Evolutionary conservation across 1,140 invertebrate genomes (phyloP).

Genomic region (Fopius arisanus): DNA sequence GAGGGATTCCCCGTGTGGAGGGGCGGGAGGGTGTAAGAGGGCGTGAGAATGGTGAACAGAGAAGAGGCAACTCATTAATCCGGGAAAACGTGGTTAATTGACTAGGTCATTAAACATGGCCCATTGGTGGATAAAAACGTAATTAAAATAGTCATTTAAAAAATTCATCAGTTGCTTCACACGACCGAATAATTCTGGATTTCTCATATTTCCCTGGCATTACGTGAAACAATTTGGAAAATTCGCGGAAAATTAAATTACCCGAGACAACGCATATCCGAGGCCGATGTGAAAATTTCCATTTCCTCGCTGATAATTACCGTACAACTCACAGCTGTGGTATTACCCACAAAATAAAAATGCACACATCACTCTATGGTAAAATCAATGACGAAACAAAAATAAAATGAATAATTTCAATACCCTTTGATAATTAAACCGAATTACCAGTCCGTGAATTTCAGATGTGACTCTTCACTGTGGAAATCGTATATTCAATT

Average conservation of each 20-base stretch:
- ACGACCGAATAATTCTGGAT: background rate
- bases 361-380: too few relatives aligned
- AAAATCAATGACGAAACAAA: too few relatives aligned
- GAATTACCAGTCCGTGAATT: too few relatives aligned
- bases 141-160: conserved; percentile 15
- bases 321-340: too few relatives aligned
- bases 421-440: too few relatives aligned
- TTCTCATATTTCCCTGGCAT: background rate
- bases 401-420: too few relatives aligned
- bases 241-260: background rate
- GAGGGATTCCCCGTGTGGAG: background rate
- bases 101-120: background rate
- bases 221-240: background rate
- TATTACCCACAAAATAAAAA: too few relatives aligned
- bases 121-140: conserved; percentile 15
- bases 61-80: conserved; percentile 33
- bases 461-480: too few relatives aligned
- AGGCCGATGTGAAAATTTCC: too few relatives aligned
- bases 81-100: conserved; percentile 32
- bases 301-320: too few relatives aligned
- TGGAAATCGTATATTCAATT: too few relatives aligned
- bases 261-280: too few relatives aligned
- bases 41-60: background rate
- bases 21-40: background rate
- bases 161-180: background rate